These are phyloP conservation scores for Melieria crassipennis DNA, from an alignment of 2,888 invertebrate species.

Conservation along the genomic window DNA sequence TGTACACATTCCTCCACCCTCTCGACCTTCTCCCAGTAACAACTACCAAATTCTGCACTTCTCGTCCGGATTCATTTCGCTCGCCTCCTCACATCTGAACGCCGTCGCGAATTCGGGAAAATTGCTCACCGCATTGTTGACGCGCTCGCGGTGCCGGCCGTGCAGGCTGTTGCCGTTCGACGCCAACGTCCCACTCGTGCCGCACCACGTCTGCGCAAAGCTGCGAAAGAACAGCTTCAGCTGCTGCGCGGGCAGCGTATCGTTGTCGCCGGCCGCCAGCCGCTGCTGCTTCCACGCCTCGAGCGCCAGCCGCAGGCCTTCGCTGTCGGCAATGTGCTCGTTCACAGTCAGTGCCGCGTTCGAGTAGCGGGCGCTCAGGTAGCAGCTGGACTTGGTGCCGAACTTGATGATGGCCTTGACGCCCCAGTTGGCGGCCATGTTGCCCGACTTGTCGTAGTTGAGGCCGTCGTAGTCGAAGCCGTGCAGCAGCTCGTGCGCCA, in stretches of 20 bases:
- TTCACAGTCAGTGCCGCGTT: slow-evolving; percentile 54
- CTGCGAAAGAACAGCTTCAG: slow-evolving; percentile 54
- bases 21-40: no score
- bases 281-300: slow-evolving; percentile 45
- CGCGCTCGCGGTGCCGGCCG: slow-evolving; percentile 53
- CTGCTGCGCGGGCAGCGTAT: slow-evolving; percentile 29
- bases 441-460: slow-evolving; percentile 57
- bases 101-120: slow-evolving; percentile 55
- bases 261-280: slow-evolving; percentile 6
- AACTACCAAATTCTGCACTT: slow-evolving; percentile 59
- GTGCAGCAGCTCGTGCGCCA: slow-evolving; percentile 60
- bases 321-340: slow-evolving; percentile 61
- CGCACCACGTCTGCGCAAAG: slow-evolving; percentile 62
- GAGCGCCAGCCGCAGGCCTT: slow-evolving; percentile 57
- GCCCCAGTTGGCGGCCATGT: slow-evolving; percentile 52
- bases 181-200: slow-evolving; percentile 50
- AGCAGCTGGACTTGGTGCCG: slow-evolving; percentile 54
- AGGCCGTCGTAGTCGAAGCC: slow-evolving; percentile 62
- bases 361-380: slow-evolving; percentile 49
- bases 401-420: slow-evolving; percentile 55
- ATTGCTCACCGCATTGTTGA: slow-evolving; percentile 59
- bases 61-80: slow-evolving; percentile 54
- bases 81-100: slow-evolving; percentile 49
- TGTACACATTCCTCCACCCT: no score
- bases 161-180: slow-evolving; percentile 43